Evolutionary conservation across 2,113 vertebrate genomes (phyloP), one percentile per base, ranked within the genome.

Genomic region (Pitta sordida): DNA sequence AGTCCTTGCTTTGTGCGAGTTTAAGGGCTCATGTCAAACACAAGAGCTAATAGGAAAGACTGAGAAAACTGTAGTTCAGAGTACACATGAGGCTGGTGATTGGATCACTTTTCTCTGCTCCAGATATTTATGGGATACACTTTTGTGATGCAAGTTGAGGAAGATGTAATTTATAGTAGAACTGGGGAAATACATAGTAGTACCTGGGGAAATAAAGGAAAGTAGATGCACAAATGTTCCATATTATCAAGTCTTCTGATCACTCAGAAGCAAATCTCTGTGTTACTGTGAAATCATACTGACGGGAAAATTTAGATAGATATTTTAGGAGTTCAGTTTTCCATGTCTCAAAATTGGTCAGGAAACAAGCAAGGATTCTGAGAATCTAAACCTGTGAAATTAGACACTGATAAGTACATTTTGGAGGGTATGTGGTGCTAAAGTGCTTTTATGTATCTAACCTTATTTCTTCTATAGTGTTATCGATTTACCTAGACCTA

Each of bases 391-490:
- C 4, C 3, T 58, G 36, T 37, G 44, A 86, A 62, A 58, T 82
- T 60, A 49, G 36, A 18, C n/a, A 62, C 30, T 39, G 30, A 27
- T 68, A 87, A 78, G 44, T 60, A 71, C 24, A 46, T 82, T 87
- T 64, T 69, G 8, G 22, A 86, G 29, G 26, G 9, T 29, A 52
- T 46, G 23, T 65, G 29, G 20, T 83, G 32, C 13, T 49, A 52
- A 93, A 85, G 39, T 56, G 55, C 49, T 90, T 88, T 87, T 87
- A 88, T 95, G 14, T 86, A 75, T 73, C 77, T 91, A 95, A 95
- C 81, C 83, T 96, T 84, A 94, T 88, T 86, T 92, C 53, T 86
- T 84, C 86, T 82, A 44, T 64, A 91, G 46, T 73, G 77, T 29
- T 92, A 86, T 86, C 21, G 3, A 94, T 96, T 93, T 96, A 75